Conservation (phyloP, 92 coral and sea anemone species). For the Meandrina meandrites region DNA sequence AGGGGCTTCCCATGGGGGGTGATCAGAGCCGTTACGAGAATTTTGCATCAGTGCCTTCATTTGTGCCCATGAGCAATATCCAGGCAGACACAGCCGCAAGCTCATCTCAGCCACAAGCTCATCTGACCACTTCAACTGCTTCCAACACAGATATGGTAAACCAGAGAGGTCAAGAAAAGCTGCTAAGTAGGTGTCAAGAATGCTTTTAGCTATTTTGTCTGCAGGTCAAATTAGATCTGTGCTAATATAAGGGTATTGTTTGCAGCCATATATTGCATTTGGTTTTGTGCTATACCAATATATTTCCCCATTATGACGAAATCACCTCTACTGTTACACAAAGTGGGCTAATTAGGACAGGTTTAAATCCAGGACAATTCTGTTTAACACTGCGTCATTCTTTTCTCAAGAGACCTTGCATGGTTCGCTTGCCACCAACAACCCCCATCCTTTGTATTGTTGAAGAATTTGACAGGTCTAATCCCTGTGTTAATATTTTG, state of each 20-base stretch:
- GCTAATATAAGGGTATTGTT: slow-evolving; percentile 21
- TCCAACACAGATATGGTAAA: slow-evolving; percentile 44
- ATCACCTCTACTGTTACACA: not conserved
- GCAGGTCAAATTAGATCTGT: slow-evolving; percentile 18
- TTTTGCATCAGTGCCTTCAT: slow-evolving; percentile 77
- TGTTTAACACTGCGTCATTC: not conserved
- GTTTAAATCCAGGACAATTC: not conserved
- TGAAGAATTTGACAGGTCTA: slow-evolving; percentile 20
- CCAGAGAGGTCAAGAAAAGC: slow-evolving; percentile 67
- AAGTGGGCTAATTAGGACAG: slow-evolving; percentile 31
- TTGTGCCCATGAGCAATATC: slow-evolving; percentile 64
- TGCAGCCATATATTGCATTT: not conserved
- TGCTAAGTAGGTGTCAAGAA: slow-evolving; percentile 67
- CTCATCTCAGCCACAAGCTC: slow-evolving; percentile 42
- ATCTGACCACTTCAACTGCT: slow-evolving; percentile 28
- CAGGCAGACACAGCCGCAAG: slow-evolving; percentile 47
- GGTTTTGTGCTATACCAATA: slow-evolving; percentile 21
- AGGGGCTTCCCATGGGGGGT: slow-evolving; percentile 79
- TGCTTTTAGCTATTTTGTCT: slow-evolving; percentile 37
- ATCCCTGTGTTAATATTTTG: slow-evolving; percentile 6
- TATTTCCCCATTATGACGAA: slow-evolving; percentile 14
- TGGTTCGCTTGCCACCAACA: slow-evolving; percentile 10
- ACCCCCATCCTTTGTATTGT: slow-evolving; percentile 4
- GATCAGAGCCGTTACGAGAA: slow-evolving; percentile 80
- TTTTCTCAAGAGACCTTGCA: slow-evolving; percentile 19